These are phyloP conservation scores for Poecilia wingei DNA, from an alignment of 2,797 vertebrate genomes.

Conservation along the genomic window DNA sequence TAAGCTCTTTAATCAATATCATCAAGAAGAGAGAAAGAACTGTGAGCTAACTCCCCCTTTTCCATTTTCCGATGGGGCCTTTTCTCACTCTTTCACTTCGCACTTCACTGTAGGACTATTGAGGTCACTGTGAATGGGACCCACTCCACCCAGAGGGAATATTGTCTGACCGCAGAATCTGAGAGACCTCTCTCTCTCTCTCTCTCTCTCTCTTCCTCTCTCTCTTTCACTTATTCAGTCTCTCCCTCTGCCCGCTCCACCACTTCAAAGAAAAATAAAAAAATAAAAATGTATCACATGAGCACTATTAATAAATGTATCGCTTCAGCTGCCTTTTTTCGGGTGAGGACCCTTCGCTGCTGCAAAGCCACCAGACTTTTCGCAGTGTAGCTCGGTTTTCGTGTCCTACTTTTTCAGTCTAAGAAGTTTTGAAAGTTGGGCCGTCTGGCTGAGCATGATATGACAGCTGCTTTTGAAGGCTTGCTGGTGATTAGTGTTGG, in stretches of 20 bases:
- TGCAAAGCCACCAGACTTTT: slow-evolving; percentile 63
- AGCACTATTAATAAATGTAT: slow-evolving; percentile 71
- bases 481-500: slow-evolving; percentile 72
- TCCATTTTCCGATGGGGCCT: slow-evolving; percentile 58
- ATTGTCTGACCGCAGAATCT: slow-evolving; percentile 72
- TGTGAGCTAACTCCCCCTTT: slow-evolving; percentile 55
- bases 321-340: slow-evolving; percentile 46
- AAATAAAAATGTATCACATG: slow-evolving; percentile 50
- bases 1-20: slow-evolving; percentile 75
- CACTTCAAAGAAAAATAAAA: slow-evolving; percentile 59
- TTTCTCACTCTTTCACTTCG: slow-evolving; percentile 73
- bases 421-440: slow-evolving; percentile 75
- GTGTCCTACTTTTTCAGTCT: slow-evolving; percentile 74
- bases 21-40: slow-evolving; percentile 59
- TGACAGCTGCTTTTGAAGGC: slow-evolving; percentile 64
- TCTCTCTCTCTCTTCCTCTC: slow-evolving; percentile 30
- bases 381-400: slow-evolving; percentile 38
- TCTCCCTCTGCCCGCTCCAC: slow-evolving; percentile 50
- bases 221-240: slow-evolving; percentile 12
- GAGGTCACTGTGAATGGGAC: slow-evolving; percentile 77
- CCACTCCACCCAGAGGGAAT: slow-evolving; percentile 78
- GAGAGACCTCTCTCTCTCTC: slow-evolving; percentile 32
- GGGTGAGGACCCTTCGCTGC: slow-evolving; percentile 52
- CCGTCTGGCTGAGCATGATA: slow-evolving; percentile 72
- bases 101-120: slow-evolving; percentile 75